phyloP scores from a whole-genome alignment of 1,140 invertebrate genomes.

The Psilanteris sp. region DNA sequence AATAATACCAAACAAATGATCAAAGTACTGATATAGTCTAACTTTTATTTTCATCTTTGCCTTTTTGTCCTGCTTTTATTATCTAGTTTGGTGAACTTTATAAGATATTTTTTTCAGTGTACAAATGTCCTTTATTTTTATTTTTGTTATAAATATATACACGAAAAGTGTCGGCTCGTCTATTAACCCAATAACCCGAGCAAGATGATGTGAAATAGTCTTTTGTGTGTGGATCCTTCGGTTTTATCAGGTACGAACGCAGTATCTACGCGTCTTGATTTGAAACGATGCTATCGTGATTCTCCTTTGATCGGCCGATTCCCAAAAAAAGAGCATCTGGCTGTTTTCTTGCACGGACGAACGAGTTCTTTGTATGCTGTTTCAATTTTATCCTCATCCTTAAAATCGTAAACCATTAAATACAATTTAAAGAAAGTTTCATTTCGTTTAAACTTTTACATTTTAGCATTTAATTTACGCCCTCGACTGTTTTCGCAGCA shows the following conservation, averaged over 20 bases:
- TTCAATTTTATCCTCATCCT: constrained; percentile 67
- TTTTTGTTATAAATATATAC: too few species aligned
- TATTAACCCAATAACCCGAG: constrained; percentile 66
- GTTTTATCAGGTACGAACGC: constrained; percentile 57
- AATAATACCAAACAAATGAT: too few species aligned
- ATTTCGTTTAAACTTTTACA: not conserved
- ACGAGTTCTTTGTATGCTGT: constrained; percentile 66
- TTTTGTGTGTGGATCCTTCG: constrained; percentile 66
- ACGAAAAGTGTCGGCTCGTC: too few species aligned
- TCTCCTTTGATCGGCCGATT: constrained; percentile 67
- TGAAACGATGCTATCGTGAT: constrained; percentile 62
- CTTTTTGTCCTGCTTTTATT: too few species aligned
- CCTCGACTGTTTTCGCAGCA: too few species aligned
- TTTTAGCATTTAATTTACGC: too few species aligned
- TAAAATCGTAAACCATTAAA: constrained; percentile 26
- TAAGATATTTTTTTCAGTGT: too few species aligned
- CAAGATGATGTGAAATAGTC: constrained; percentile 64
- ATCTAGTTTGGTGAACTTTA: too few species aligned
- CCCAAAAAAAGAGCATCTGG: constrained; percentile 76
- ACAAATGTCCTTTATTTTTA: too few species aligned
- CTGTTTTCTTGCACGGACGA: constrained; percentile 67
- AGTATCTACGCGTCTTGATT: constrained; percentile 56
- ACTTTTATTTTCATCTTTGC: too few species aligned
- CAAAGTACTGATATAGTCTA: too few species aligned
- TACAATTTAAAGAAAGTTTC: too few species aligned